Base-by-base conservation (phyloP, 1,140 invertebrate genomes). In the Diploscapter pachys region DNA sequence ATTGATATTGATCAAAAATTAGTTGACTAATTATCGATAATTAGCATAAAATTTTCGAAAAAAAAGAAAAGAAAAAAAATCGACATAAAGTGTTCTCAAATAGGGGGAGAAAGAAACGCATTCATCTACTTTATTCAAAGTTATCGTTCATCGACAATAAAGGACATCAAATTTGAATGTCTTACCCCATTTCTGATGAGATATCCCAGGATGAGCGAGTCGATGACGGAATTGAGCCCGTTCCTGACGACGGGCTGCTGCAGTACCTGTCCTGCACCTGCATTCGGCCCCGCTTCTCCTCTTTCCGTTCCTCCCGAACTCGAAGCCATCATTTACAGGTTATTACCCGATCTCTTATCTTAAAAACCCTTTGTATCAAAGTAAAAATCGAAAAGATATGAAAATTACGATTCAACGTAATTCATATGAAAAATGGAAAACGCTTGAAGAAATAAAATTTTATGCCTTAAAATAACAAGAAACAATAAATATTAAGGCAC, bases 191-290 rank as follows among this genome's bases (percentile, higher is more conserved):
- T 59, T 50, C 68, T 48, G 5, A 31, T 3, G 6, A 70, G 56
- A 55, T 70, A 70, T 50, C 68, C 68, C 59, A 52, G 63, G 8
- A 70, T 70, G 3, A 70, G 8, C 3, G 55, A 61, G 63, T 70
- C 53, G 53, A 70, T 57, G 9, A 63, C 62, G 31, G 62, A 49
- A n/a, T 51, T 59, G 4, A 55, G 11, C 4, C 4, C 3, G 4
- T 48, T 70, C 49, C 8, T n/a, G 53, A 57, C 61, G 56, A 9
- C 63, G 63, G 5, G 62, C 5, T 63, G 62, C 50, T 6, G 62
- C 62, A 48, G 62, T 4, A 5, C 13, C 5, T n/a, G 62, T 63
- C n/a, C 53, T 6, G 56, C 8, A 4, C 55, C 48, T 70, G 50
- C 68, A 4, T n/a, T 59, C 51, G 68, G n/a, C 53, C 6, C 62